Conservation (phyloP, 2,888 invertebrate genomes). For the Pterostichus niger region DNA sequence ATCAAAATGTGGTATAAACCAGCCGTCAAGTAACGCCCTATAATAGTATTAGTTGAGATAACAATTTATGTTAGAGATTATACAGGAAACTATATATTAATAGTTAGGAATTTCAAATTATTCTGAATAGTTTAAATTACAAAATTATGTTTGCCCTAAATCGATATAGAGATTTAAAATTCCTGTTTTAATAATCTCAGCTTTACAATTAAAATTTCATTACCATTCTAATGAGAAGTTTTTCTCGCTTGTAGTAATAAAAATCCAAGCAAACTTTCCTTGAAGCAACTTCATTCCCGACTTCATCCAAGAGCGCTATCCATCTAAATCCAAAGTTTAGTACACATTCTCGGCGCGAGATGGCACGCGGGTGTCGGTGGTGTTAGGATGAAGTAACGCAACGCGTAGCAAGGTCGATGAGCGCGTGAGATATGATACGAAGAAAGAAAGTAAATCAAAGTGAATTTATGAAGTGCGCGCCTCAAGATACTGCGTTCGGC, state of each 20-base stretch:
- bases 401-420: conserved; percentile 57
- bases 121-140: no score
- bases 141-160: no score
- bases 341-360: background rate
- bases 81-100: no score
- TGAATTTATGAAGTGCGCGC: conserved; percentile 60
- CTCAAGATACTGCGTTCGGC: conserved; percentile 36
- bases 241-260: background rate
- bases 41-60: no score
- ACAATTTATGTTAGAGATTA: no score
- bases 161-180: no score
- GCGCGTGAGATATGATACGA: conserved; percentile 59
- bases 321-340: conserved; percentile 26
- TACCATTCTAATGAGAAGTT: conserved; percentile 15
- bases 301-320: conserved; percentile 6
- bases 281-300: conserved; percentile 12
- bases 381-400: background rate
- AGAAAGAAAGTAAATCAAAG: conserved; percentile 64
- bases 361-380: no score
- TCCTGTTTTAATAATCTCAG: no score
- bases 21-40: no score
- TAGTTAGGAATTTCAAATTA: no score
- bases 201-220: conserved; percentile 8
- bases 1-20: no score
- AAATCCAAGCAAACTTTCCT: background rate